Evolutionary conservation across 2,113 vertebrate species (phyloP), one percentile per base, ranked within the genome.

Genomic region (Candoia aspera): DNA sequence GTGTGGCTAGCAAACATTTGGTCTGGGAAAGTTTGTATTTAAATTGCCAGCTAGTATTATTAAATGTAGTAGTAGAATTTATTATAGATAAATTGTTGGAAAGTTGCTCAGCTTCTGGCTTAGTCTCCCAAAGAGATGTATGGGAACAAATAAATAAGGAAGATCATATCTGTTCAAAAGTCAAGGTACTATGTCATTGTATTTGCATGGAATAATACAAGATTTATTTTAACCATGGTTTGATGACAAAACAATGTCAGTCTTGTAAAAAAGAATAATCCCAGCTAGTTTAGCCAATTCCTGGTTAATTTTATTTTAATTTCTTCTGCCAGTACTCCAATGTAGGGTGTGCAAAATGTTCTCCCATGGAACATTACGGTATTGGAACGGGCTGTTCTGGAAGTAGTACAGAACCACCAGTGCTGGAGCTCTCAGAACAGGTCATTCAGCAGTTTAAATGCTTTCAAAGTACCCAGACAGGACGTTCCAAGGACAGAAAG

Each of bases 1-100:
- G n/a, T 24, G 89, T 93, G 93, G n/a, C 3, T n/a, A 79, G 8
- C 26, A 11, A 24, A 49, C 59, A 90, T 42, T 94, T 90, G 86
- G 62, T 5, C 60, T 58, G 24, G 88, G 91, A 85, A 11, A 8
- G 92, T 0, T 0, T 17, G 54, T 54, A 68, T 94, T 73, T 92
- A 95, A 93, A 92, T 15, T 9, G 1, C 12, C 11, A 90, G 23
- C 23, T 26, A 10, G 84, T 68, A 84, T 84, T 23, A 58, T 88
- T 3, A 53, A 85, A 85, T 29, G 19, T 84, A 26, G 23, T 37
- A 37, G 33, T 42, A 79, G 33, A 79, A 42, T 42, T 79, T 79
- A 12, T 87, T 2, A 0, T 84, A 37, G 85, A 87, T 84, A 42
- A 42, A 42, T 79, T 94, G 59, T 91, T 92, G 8, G 5, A 86